Conservation (phyloP, 23 tunicate species). For the Ciona savignyi region DNA sequence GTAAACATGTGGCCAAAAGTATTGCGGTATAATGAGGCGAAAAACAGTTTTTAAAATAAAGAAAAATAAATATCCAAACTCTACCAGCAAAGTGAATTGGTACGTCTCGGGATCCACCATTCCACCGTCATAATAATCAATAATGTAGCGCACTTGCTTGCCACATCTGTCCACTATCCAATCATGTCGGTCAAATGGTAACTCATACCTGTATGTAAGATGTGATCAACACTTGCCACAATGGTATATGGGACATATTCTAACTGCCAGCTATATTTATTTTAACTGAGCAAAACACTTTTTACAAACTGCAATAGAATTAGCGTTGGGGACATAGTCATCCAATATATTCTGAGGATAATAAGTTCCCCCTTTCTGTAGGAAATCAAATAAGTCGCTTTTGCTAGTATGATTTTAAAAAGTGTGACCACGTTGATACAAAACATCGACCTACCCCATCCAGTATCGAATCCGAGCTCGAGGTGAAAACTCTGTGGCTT, state of each 20-base stretch:
- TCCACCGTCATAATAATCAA: constrained; percentile 99
- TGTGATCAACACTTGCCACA: not conserved
- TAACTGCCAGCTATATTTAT: not conserved
- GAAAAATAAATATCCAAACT: too few species aligned
- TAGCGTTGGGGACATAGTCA: too few species aligned
- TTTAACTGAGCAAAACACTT: not conserved
- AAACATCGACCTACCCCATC: constrained; percentile 93
- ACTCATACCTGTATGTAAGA: constrained; percentile 45
- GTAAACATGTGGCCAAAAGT: too few species aligned
- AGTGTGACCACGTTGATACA: too few species aligned
- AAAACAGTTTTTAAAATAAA: too few species aligned
- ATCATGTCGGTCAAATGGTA: constrained; percentile 98
- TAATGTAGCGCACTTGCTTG: constrained; percentile 83
- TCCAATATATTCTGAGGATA: too few species aligned
- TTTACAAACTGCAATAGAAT: too few species aligned
- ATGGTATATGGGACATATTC: not conserved
- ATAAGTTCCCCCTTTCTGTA: too few species aligned
- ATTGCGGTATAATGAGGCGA: too few species aligned
- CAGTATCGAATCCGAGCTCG: constrained; percentile 80
- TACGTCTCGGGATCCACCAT: constrained; percentile 66
- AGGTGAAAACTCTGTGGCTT: constrained; percentile 92
- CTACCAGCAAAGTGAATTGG: constrained; percentile 82
- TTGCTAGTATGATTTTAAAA: too few species aligned
- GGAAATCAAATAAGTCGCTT: too few species aligned
- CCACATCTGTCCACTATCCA: constrained; percentile 98